Base-by-base conservation (phyloP, 1,140 invertebrate species). In the Drosophila azteca region DNA sequence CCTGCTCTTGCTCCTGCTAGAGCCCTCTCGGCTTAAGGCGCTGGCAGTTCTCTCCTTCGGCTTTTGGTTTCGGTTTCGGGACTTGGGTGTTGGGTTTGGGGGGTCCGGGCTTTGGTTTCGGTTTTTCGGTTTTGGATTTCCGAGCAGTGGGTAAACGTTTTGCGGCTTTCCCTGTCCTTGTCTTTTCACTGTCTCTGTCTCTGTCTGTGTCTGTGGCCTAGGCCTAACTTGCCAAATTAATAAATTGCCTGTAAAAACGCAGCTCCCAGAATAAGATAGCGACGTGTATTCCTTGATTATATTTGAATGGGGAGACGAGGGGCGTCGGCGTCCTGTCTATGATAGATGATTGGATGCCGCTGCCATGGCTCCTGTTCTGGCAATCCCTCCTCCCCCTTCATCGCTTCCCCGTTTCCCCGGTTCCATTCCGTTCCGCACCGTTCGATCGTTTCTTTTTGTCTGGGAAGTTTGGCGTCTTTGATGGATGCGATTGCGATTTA, bases 181-280 rank as follows among this genome's bases (percentile, higher is more conserved):
- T 45, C 8, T 3, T 20, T 26, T 43, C 7, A 11, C 26, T 49
- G 66, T 17, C 15, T 57, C 45, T 63, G 44, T 35, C 51, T 29
- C 48, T 41, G 31, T 44, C 46, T n/a, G 51, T 24, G 51, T 13
- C 15, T 73, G 44, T 61, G 54, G 57, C 39, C 57, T 44, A 44
- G 22, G 61, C 70, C 71, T 59, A 79, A 69, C 44, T 81, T 79
- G 68, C 58, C 71, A 81, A 82, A 87, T 85, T 85, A 81, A 85
- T 85, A 85, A 85, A 87, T 87, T 85, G 82, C 74, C 77, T 87
- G 68, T 74, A 87, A 77, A 85, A 87, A 85, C 63, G 81, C 62
- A 61, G 29, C 62, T 64, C 53, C 71, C 49, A 24, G 13, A 46
- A 73, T 48, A 74, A 66, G 61, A 66, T 74, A 50, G 71, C 70